Evolutionary conservation across 2,797 vertebrate species (phyloP).

Genomic region (Betta splendens): DNA sequence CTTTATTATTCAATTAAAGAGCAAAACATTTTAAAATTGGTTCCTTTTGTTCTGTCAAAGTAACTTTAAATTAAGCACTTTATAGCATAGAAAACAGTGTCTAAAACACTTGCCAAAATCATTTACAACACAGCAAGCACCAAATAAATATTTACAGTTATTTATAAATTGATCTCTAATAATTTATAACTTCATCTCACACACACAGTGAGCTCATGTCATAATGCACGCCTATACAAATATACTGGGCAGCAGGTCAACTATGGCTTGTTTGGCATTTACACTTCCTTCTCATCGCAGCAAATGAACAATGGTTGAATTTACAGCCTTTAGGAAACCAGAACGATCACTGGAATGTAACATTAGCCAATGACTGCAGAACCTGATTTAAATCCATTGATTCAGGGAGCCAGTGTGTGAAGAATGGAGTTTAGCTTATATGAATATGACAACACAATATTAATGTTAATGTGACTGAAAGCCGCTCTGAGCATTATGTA

Average conservation of each 20-base stretch:
- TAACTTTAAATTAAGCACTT: conserved; percentile 63
- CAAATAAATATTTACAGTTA: conserved; percentile 82
- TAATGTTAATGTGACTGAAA: conserved; percentile 20
- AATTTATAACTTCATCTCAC: conserved; percentile 72
- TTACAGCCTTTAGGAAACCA: conserved; percentile 59
- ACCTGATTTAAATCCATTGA: conserved; percentile 30
- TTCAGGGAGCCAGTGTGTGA: conserved; percentile 48
- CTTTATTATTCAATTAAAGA: conserved; percentile 76
- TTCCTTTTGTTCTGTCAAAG: conserved; percentile 71
- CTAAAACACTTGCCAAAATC: conserved; percentile 68
- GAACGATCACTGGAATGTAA: conserved; percentile 89
- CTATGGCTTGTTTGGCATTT: conserved; percentile 62
- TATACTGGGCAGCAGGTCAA: conserved; percentile 45
- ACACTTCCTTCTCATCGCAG: conserved; percentile 36
- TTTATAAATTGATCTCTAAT: conserved; percentile 78
- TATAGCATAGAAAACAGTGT: conserved; percentile 73
- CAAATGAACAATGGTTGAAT: conserved; percentile 31
- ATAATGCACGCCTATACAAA: conserved; percentile 61
- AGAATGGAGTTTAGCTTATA: conserved; percentile 23
- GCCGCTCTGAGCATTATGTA: conserved; percentile 27
- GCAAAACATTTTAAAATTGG: conserved; percentile 62
- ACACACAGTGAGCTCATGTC: conserved; percentile 39
- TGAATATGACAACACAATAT: conserved; percentile 13
- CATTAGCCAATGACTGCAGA: conserved; percentile 77
- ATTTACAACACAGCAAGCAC: conserved; percentile 80